phyloP scores from a whole-genome alignment of 2,888 invertebrate genomes.

The Pollenia griseotomentosa region DNA sequence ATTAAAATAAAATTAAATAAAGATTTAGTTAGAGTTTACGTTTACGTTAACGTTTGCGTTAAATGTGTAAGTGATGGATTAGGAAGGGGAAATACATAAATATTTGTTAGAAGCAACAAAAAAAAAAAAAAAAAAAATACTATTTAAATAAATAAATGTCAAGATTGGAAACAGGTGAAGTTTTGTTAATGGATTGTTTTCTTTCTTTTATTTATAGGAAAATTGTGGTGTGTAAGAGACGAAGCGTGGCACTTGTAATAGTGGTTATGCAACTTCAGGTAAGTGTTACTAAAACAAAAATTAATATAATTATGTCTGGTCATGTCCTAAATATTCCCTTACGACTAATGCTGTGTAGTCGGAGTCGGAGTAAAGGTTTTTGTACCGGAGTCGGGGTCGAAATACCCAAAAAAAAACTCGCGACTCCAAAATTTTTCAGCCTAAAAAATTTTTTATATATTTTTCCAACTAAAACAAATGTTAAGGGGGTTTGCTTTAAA shows the following conservation, averaged over 20 bases:
- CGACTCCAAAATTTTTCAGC: no score
- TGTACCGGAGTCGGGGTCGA: no score
- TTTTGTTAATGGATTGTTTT: slow-evolving; percentile 33
- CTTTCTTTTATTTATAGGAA: slow-evolving; percentile 3
- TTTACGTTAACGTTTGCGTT: background rate
- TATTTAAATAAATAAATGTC: slow-evolving; percentile 59
- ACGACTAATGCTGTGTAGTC: no score
- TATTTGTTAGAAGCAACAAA: slow-evolving; percentile 21
- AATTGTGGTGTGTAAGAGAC: background rate
- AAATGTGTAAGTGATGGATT: slow-evolving; percentile 50
- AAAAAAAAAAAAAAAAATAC: slow-evolving; percentile 14
- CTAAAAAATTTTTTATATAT: no score
- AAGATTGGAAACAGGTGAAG: slow-evolving; percentile 49
- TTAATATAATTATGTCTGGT: no score
- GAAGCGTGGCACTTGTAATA: background rate
- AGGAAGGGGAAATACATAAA: slow-evolving; percentile 49
- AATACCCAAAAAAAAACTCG: no score
- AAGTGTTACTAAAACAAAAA: background rate
- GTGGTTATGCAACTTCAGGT: background rate
- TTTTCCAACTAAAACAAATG: no score
- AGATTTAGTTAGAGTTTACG: slow-evolving; percentile 35
- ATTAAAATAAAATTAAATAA: slow-evolving; percentile 59
- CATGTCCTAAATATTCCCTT: no score
- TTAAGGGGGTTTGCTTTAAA: no score
- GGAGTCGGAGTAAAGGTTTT: no score